A percentile compares a stretch with the other conserved stretches of the same genome.
Evolutionary conservation across 2,113 vertebrate species (phyloP).

Genomic region (Uropsilus gracilis): DNA sequence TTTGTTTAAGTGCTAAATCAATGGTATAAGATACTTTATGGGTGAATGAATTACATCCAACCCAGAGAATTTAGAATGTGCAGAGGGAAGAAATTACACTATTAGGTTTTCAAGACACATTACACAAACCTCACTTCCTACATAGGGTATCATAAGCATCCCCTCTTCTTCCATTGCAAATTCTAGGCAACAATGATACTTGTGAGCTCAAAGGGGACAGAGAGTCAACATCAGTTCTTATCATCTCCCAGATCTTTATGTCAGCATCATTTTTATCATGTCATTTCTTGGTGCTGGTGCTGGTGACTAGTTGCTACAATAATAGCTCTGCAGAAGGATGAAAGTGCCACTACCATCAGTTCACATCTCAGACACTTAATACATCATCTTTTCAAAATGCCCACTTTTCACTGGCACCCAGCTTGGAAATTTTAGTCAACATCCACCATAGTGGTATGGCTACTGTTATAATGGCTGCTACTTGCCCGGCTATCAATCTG

Average conservation of each 20-base stretch:
- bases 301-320: neutral
- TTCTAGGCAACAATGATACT: neutral
- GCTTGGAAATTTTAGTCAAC: conserved; percentile 19
- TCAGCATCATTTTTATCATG: neutral
- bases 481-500: neutral
- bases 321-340: neutral
- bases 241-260: neutral
- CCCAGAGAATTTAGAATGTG: neutral
- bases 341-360: neutral
- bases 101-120: neutral
- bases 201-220: neutral
- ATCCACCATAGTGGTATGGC: neutral
- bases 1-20: conserved; percentile 11
- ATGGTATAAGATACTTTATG: conserved; percentile 51
- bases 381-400: neutral
- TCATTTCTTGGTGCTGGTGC: neutral
- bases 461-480: rapidly evolving
- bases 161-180: neutral
- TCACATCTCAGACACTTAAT: neutral
- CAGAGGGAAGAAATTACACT: conserved; percentile 23
- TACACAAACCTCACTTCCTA: neutral
- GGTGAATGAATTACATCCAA: conserved; percentile 48
- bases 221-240: neutral
- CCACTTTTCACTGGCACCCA: neutral
- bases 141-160: neutral